Conservation (phyloP, 2,113 vertebrate species). For the Raphicerus campestris region DNA sequence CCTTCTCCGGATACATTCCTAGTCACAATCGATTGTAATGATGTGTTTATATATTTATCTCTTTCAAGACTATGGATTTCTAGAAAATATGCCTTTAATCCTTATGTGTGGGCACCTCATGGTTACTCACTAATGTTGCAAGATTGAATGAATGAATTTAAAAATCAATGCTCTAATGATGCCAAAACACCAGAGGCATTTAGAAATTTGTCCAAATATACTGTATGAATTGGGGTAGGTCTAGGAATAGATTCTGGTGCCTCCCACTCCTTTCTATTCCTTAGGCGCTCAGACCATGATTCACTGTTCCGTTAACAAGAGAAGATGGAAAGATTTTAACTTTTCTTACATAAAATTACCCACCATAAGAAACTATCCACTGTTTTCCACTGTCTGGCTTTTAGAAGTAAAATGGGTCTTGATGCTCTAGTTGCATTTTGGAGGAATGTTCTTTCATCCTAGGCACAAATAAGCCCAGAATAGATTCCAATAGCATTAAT, state of each 20-base stretch:
- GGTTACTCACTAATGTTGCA: not conserved
- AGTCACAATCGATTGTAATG: not conserved
- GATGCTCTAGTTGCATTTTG: slow-evolving; percentile 44
- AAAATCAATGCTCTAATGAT: not conserved
- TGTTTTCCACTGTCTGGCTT: not conserved
- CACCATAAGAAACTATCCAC: not conserved
- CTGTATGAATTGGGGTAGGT: not conserved
- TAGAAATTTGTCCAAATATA: slow-evolving; percentile 26
- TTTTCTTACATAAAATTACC: not conserved
- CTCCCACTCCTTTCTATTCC: not conserved
- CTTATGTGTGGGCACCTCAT: not conserved
- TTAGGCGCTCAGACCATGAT: not conserved
- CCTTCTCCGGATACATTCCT: not conserved
- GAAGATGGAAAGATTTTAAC: not conserved
- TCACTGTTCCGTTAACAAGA: slow-evolving; percentile 6
- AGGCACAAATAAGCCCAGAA: not conserved
- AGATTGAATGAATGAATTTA: not conserved
- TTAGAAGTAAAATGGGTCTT: slow-evolving; percentile 39
- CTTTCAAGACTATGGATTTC: not conserved
- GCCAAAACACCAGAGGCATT: slow-evolving; percentile 16
- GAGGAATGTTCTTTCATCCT: not conserved
- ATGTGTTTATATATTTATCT: not conserved
- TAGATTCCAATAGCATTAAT: not conserved
- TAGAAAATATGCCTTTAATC: not conserved
- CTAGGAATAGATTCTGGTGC: slow-evolving; percentile 21